Evolutionary conservation across 2,113 vertebrate genomes (phyloP).

Genomic region (Sinocyclocheilus rhinocerous): DNA sequence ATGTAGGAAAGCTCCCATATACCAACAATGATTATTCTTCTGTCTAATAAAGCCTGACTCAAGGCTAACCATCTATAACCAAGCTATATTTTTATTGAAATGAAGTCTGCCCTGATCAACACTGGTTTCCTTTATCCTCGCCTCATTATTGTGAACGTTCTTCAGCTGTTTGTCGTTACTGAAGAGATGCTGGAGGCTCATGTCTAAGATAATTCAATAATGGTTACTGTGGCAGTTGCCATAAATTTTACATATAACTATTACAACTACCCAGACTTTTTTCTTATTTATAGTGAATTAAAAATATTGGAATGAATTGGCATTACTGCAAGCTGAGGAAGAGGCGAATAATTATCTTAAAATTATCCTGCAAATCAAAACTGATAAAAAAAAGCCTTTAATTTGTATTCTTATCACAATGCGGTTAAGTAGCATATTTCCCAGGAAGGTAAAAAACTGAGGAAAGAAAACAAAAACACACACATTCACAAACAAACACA

Average conservation of each 20-base stretch:
- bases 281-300: neutral
- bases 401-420: slow-evolving; percentile 13
- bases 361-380: neutral
- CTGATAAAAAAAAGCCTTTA: neutral
- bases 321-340: neutral
- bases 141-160: neutral
- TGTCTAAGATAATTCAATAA: neutral
- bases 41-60: slow-evolving; percentile 53
- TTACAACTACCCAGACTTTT: neutral
- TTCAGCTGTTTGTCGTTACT: slow-evolving; percentile 9
- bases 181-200: neutral
- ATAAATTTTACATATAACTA: neutral
- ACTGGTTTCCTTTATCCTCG: slow-evolving; percentile 8
- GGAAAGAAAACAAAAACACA: slow-evolving; percentile 16
- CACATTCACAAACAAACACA: slow-evolving; percentile 8
- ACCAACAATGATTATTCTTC: slow-evolving; percentile 57
- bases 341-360: neutral
- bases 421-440: neutral
- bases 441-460: neutral
- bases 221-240: neutral
- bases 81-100: slow-evolving; percentile 44
- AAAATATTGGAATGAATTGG: neutral
- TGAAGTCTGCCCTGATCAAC: neutral
- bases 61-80: slow-evolving; percentile 51
- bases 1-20: slow-evolving; percentile 49